Conservation (phyloP, 2,113 vertebrate genomes). For the Ciconia maguari region DNA sequence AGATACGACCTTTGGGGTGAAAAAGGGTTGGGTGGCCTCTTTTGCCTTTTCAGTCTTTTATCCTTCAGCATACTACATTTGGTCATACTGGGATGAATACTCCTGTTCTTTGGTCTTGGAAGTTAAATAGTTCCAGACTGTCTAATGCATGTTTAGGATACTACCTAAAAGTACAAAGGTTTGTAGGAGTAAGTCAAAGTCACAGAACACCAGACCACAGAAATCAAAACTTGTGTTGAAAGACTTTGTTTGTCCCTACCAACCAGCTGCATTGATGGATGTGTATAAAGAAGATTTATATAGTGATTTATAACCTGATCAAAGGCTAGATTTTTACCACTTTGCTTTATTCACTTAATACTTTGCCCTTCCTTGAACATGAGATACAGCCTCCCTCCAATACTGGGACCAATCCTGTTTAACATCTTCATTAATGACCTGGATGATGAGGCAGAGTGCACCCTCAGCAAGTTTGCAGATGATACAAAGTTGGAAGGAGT, state of each 20-base stretch:
- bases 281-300: background rate
- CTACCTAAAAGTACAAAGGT: background rate
- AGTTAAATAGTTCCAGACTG: background rate
- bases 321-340: background rate
- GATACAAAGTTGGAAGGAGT: background rate
- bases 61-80: background rate
- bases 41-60: background rate
- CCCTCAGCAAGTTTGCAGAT: background rate
- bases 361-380: background rate
- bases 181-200: background rate
- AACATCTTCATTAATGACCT: background rate
- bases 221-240: background rate
- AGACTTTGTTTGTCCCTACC: fast-evolving
- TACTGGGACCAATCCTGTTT: background rate
- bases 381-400: background rate
- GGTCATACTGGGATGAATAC: background rate
- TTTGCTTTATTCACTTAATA: background rate
- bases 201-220: background rate
- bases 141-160: background rate
- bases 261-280: background rate
- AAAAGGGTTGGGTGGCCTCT: background rate
- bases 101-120: background rate
- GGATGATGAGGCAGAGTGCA: background rate
- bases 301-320: background rate
- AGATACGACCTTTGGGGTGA: background rate